phyloP scores from a whole-genome alignment of 2,888 invertebrate species.

The Octodonta nipae region DNA sequence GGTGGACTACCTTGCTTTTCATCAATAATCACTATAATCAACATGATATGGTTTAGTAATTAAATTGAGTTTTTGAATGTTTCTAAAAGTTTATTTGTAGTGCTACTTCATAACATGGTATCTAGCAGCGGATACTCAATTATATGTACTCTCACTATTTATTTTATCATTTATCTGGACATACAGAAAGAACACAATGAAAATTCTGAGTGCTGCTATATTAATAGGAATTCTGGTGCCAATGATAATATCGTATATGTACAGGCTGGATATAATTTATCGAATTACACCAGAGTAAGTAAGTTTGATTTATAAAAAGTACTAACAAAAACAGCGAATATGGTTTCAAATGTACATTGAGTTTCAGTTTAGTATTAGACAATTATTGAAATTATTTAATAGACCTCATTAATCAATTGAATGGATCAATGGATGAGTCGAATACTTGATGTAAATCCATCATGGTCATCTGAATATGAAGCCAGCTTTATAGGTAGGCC shows the following conservation, averaged over 20 bases:
- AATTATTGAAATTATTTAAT: too few relatives aligned
- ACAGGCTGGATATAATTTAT: slow-evolving; percentile 17
- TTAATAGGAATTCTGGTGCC: slow-evolving; percentile 14
- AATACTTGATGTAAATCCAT: too few relatives aligned
- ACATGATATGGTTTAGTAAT: slow-evolving; percentile 19
- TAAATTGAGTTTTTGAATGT: not conserved
- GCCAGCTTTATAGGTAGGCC: too few relatives aligned
- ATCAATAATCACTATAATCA: slow-evolving; percentile 23
- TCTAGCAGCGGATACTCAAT: slow-evolving; percentile 27
- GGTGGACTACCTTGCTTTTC: slow-evolving; percentile 24
- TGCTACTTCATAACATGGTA: slow-evolving; percentile 26
- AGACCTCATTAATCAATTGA: too few relatives aligned
- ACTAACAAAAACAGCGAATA: too few relatives aligned
- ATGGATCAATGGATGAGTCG: too few relatives aligned
- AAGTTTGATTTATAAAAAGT: slow-evolving; percentile 4
- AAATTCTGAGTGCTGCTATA: slow-evolving; percentile 9
- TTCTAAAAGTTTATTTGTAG: slow-evolving; percentile 3
- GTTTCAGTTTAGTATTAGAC: too few relatives aligned
- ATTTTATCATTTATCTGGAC: slow-evolving; percentile 21
- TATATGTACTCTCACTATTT: slow-evolving; percentile 24
- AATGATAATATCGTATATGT: slow-evolving; percentile 12
- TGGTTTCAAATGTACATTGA: too few relatives aligned
- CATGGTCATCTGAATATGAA: too few relatives aligned
- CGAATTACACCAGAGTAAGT: slow-evolving; percentile 19
- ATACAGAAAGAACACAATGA: slow-evolving; percentile 12